Evolutionary conservation across 2,113 vertebrate genomes (phyloP), one percentile per base, ranked within the genome.

Genomic region (Bagarius yarrelli): DNA sequence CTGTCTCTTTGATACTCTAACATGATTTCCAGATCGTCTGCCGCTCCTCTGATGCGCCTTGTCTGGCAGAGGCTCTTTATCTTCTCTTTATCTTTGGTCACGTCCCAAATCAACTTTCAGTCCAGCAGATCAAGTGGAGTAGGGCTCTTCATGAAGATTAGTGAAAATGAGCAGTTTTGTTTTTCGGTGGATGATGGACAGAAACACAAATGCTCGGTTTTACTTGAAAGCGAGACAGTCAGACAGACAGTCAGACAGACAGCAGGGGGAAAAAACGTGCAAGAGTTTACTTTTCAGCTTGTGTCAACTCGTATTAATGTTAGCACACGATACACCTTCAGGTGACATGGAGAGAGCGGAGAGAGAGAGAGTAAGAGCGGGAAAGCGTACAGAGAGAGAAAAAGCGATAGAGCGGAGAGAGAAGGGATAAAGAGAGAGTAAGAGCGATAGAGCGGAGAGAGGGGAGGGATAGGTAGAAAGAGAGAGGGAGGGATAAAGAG

Each of bases 301-400:
- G 13, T 59, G 72, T 85, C 81, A 74, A 60, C 32, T 78, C 44
- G 18, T 76, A 83, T 88, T 88, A 70, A 47, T 83, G 83, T 88
- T 87, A 72, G 60, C 36, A 60, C 44, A 21, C 57, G 63, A 52
- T 55, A 44, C 47, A 81, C 57, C 34, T 34, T 23, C 70, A 71
- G 60, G 56, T 72, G 57, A 72, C 67, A 25, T 50, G n/a, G 64
- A 30, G 16, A 27, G 34, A 59, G n/a, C 2, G 9, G 59, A 27
- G 61, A 47, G 75, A 32, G 40, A 6, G 3, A 40, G 44, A 47
- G 44, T 4, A 61, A n/a, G 57, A 16, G 21, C 21, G 8, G 8
- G 19, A n/a, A 25, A 60, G 21, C 9, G 21, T 27, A 30, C 3
- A 8, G 30, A 64, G 30, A 64, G 5, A 0, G 27, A 27, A 30